Evolutionary conservation across 2,797 vertebrate genomes (phyloP).

Genomic region (Heterohyrax brucei): DNA sequence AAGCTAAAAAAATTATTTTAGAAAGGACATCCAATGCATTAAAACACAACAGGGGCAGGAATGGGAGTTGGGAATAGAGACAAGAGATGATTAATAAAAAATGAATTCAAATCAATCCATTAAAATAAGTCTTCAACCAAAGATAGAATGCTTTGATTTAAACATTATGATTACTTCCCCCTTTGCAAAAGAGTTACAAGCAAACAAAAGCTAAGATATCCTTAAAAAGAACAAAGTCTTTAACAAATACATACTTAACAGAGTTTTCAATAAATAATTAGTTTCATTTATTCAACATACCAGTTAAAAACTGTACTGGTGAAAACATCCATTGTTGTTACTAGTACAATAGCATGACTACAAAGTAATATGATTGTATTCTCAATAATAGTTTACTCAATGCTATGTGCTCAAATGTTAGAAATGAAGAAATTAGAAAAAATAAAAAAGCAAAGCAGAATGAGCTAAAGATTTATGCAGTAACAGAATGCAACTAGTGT

Average conservation of each 20-base stretch:
- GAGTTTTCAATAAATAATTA: constrained; percentile 21
- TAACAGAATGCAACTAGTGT: not conserved
- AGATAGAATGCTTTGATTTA: not conserved
- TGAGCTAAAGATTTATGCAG: constrained; percentile 1
- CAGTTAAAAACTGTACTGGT: not conserved
- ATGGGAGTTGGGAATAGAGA: not conserved
- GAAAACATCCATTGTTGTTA: constrained; percentile 28
- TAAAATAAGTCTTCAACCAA: constrained; percentile 21
- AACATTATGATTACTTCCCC: constrained; percentile 15
- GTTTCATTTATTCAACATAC: constrained; percentile 47
- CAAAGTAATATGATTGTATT: not conserved
- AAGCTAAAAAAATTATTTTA: too few species aligned
- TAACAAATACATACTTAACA: constrained; percentile 20
- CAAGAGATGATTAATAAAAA: constrained; percentile 20
- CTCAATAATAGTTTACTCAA: constrained; percentile 19
- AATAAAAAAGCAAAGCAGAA: constrained; percentile 3
- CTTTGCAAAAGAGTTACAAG: not conserved
- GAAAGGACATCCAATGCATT: not conserved
- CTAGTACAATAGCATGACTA: not conserved
- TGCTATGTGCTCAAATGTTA: not conserved
- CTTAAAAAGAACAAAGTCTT: constrained; percentile 43
- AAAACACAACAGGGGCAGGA: not conserved
- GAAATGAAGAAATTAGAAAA: constrained; percentile 36
- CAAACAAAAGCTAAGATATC: constrained; percentile 18
- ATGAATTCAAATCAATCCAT: not conserved